Conservation (phyloP, 2,888 invertebrate genomes). For the Andrena chrysosceles region DNA sequence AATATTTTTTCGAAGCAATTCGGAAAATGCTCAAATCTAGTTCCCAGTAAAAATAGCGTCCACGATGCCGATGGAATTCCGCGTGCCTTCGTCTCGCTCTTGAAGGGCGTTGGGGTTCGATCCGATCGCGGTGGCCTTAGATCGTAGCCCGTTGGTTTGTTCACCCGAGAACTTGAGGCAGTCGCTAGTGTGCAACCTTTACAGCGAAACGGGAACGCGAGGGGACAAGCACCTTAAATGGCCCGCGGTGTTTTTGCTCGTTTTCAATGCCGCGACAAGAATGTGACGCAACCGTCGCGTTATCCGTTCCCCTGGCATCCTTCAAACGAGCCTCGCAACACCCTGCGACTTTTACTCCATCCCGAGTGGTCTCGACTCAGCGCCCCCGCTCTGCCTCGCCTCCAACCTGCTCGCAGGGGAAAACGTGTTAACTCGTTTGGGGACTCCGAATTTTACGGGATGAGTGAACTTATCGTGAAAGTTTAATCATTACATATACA, state of each 20-base stretch:
- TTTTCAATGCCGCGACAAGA: slow-evolving; percentile 69
- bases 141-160: slow-evolving; percentile 35
- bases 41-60: too few species aligned
- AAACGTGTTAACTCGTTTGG: too few species aligned
- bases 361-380: neutral
- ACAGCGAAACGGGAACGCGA: slow-evolving; percentile 64
- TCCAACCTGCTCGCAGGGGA: too few species aligned
- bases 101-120: neutral
- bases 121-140: neutral
- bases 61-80: neutral
- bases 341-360: slow-evolving; percentile 25
- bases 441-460: too few species aligned
- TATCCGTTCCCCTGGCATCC: slow-evolving; percentile 35
- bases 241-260: slow-evolving; percentile 70
- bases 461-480: too few species aligned
- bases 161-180: slow-evolving; percentile 34
- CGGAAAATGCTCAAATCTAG: too few species aligned
- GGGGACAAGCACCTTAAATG: slow-evolving; percentile 77
- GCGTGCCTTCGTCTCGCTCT: neutral
- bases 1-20: too few species aligned
- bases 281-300: slow-evolving; percentile 57
- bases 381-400: too few species aligned
- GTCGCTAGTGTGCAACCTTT: slow-evolving; percentile 43
- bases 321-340: slow-evolving; percentile 31
- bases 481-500: too few species aligned